phyloP scores from a whole-genome alignment of 2,888 invertebrate genomes.

The Sphaerophoria rueppellii region DNA sequence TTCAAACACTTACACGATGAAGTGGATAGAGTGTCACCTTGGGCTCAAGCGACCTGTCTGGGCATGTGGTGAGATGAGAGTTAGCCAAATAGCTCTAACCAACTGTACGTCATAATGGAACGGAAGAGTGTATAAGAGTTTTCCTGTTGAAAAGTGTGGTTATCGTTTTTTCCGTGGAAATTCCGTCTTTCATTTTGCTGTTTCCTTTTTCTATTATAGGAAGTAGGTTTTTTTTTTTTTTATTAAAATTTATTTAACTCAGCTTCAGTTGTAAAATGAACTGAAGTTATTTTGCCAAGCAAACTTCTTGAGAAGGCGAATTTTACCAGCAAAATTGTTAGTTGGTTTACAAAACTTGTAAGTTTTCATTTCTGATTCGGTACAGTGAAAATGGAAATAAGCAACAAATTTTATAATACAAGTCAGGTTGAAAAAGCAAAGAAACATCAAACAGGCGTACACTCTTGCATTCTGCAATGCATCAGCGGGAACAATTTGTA shows the following conservation, averaged over 20 bases:
- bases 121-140: slow-evolving; percentile 62
- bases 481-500: slow-evolving; percentile 1
- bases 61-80: background rate
- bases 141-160: slow-evolving; percentile 68
- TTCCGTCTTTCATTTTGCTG: slow-evolving; percentile 55
- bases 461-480: too few species aligned
- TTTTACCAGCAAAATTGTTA: slow-evolving; percentile 7
- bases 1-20: slow-evolving; percentile 68
- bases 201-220: slow-evolving; percentile 23
- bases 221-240: background rate
- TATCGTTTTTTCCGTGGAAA: slow-evolving; percentile 55
- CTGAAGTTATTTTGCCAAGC: background rate
- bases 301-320: background rate
- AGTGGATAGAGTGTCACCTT: slow-evolving; percentile 45
- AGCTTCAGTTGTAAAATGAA: background rate
- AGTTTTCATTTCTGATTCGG: too few species aligned
- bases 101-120: slow-evolving; percentile 53
- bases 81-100: slow-evolving; percentile 22
- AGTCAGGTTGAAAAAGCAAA: too few species aligned
- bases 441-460: too few species aligned
- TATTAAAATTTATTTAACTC: background rate
- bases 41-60: background rate
- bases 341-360: too few species aligned
- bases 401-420: too few species aligned
- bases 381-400: too few species aligned